Evolutionary conservation across 2,888 invertebrate species (phyloP), one percentile per base, ranked within the genome.

Genomic region (Eilema caniola): DNA sequence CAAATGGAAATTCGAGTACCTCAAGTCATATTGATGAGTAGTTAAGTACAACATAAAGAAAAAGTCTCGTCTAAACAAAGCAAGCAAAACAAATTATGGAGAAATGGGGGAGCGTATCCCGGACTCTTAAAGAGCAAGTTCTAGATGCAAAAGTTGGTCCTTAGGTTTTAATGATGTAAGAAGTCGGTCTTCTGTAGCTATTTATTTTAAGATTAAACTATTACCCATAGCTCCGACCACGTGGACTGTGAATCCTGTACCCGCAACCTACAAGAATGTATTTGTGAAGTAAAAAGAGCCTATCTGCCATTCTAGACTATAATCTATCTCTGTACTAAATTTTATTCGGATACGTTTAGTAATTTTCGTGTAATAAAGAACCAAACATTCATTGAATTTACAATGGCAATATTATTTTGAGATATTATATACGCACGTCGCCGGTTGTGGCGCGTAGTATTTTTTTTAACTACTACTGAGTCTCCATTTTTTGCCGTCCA

Each of bases 401-500:
- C n/a, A 4, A 20, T 53, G 20, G n/a, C 10, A 53, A 8, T 53
- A 53, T 53, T 53, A 53, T 53, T 53, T 53, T 10, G n/a, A 53
- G 53, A 53, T 10, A 53, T 8, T 53, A n/a, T n/a, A n/a, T n/a
- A 53, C n/a, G 16, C 28, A 73, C 12, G 71, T 60, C 56, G 2
- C 16, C 37, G 16, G 59, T 63, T 31, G 64, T 16, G 28, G 14
- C n/a, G 23, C 33, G 47, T 71, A 62, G 24, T 28, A 69, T 70
- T 76, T 80, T 28, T 81, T 73, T 75, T 60, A 23, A 5, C 20
- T 25, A 24, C 67, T 61, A 37, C 37, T 53, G 67, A 20, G 71
- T 71, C 67, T 57, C 75, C 71, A 77, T 81, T 87, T 88, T 86
- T 87, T 83, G 70, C 31, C 20, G 59, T 62, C 82, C 77, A 84